Percentiles rank a stretch among this genome's conserved stretches.
These are phyloP conservation scores for Ditylenchus dipsaci DNA, from an alignment of 1,140 invertebrate species.

Conservation along the genomic window DNA sequence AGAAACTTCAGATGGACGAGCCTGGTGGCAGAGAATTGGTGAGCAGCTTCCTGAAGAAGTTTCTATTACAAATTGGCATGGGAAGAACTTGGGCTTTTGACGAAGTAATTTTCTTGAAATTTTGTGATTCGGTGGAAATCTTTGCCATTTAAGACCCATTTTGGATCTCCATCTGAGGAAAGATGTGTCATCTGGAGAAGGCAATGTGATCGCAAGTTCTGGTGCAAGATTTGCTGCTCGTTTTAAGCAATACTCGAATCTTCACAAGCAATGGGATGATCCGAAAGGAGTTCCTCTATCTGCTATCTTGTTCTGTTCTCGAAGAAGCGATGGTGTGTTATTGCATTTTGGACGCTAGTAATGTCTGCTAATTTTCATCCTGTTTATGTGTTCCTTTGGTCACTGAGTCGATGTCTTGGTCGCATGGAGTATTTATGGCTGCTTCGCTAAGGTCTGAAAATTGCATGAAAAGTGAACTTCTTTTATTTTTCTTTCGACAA, in stretches of 20 bases:
- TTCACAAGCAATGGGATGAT: conserved; percentile 67
- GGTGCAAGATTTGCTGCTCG: conserved; percentile 91
- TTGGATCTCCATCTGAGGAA: no score
- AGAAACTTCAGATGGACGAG: conserved; percentile 77
- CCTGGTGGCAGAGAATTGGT: conserved; percentile 80
- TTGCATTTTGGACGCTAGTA: not conserved
- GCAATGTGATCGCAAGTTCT: conserved; percentile 70
- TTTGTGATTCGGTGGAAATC: no score
- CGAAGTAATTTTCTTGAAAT: conserved; percentile 1
- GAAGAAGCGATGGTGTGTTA: conserved; percentile 70
- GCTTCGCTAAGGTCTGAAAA: conserved; percentile 87
- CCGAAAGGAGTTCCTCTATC: conserved; percentile 72
- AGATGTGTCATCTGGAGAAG: not conserved
- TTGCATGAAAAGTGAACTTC: conserved; percentile 64
- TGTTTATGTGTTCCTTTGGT: conserved; percentile 72
- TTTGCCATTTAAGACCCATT: no score
- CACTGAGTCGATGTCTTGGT: conserved; percentile 83
- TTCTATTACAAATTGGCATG: conserved; percentile 29
- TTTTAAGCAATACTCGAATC: conserved; percentile 82
- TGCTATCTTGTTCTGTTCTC: conserved; percentile 88
- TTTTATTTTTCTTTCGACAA: not conserved
- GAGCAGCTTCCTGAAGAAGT: conserved; percentile 67
- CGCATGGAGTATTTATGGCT: conserved; percentile 89
- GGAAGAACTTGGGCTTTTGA: conserved; percentile 62
- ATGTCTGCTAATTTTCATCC: not conserved